Evolutionary conservation across 2,888 invertebrate genomes (phyloP).

Genomic region (Caenorhabditis parvicauda): DNA sequence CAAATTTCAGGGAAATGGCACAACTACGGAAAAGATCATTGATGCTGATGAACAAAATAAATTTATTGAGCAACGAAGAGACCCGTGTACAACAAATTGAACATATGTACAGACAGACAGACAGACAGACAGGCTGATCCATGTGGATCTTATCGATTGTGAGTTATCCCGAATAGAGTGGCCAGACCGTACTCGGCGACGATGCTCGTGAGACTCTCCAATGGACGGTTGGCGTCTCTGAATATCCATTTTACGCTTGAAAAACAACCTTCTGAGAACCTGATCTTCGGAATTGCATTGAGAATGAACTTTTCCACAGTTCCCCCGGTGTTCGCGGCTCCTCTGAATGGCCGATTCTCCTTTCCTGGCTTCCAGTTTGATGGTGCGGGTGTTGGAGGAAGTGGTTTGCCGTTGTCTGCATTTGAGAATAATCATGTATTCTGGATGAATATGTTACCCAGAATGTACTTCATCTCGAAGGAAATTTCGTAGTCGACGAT

Average conservation of each 20-base stretch:
- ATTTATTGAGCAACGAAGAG: too few relatives aligned
- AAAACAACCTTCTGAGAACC: constrained; percentile 6
- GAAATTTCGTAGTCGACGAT: constrained; percentile 36
- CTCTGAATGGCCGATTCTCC: constrained; percentile 58
- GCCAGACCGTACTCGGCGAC: constrained; percentile 39
- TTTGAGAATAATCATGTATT: neutral
- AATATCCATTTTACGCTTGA: neutral
- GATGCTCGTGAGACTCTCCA: constrained; percentile 41
- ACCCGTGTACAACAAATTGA: too few relatives aligned
- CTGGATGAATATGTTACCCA: constrained; percentile 8
- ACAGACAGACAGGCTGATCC: too few relatives aligned
- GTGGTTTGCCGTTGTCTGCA: constrained; percentile 24
- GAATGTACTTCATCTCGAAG: constrained; percentile 23
- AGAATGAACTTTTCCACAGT: constrained; percentile 60
- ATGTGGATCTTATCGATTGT: constrained; percentile 15
- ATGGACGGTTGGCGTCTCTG: constrained; percentile 32
- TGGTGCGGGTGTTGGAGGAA: constrained; percentile 35
- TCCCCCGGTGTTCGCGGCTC: constrained; percentile 45
- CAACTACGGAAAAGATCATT: too few relatives aligned
- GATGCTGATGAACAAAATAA: too few relatives aligned
- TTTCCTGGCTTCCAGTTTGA: constrained; percentile 57
- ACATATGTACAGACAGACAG: too few relatives aligned
- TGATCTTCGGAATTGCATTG: constrained; percentile 53
- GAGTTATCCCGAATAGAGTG: constrained; percentile 31
- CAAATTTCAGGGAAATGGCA: too few relatives aligned